Conservation (phyloP, 2,797 vertebrate species). For the Acanthiza pusilla region DNA sequence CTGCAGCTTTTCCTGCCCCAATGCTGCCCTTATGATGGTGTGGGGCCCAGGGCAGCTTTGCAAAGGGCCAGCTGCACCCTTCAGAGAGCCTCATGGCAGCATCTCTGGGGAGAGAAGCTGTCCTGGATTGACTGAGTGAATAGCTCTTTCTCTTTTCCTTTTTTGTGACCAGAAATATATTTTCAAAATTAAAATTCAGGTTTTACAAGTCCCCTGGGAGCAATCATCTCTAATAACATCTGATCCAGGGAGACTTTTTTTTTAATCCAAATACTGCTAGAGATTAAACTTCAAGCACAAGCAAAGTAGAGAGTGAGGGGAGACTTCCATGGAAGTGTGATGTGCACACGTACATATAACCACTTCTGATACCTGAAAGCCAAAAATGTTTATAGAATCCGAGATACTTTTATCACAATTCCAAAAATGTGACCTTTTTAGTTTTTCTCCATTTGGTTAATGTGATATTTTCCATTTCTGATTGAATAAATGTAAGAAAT, state of each 20-base stretch:
- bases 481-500: neutral
- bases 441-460: neutral
- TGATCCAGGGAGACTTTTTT: neutral
- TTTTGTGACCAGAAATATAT: neutral
- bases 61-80: neutral
- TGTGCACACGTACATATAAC: neutral
- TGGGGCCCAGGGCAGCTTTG: neutral
- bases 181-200: neutral
- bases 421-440: neutral
- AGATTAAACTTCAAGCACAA: neutral
- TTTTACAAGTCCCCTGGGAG: neutral
- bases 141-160: neutral
- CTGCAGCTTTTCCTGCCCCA: neutral
- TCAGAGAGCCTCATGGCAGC: neutral
- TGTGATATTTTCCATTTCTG: neutral
- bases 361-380: neutral
- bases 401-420: neutral
- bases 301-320: neutral
- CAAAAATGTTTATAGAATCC: neutral
- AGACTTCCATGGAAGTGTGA: fast-evolving
- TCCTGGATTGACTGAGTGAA: neutral
- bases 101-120: neutral
- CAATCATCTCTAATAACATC: neutral
- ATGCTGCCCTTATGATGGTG: too few species aligned
- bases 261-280: neutral